phyloP scores from a whole-genome alignment of 2,113 vertebrate genomes.

The Atlantisia rogersi region DNA sequence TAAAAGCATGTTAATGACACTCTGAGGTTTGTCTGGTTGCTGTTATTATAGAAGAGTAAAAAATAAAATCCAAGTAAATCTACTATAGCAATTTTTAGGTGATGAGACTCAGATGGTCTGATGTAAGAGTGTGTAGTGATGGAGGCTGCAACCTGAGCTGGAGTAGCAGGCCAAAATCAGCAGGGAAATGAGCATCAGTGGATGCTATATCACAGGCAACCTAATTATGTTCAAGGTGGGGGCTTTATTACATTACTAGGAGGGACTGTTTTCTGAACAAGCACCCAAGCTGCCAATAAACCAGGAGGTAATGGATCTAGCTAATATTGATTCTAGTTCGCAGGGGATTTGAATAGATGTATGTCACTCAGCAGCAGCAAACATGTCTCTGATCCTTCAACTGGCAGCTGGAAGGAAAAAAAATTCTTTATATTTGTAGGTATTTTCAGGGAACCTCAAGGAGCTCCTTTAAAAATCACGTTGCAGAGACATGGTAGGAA shows the following conservation, averaged over 20 bases:
- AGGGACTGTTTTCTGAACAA: slow-evolving; percentile 59
- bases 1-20: slow-evolving; percentile 43
- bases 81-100: slow-evolving; percentile 16
- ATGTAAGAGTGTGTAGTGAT: slow-evolving; percentile 3
- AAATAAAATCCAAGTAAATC: neutral
- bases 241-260: slow-evolving; percentile 56
- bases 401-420: neutral
- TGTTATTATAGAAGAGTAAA: neutral
- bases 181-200: slow-evolving; percentile 41
- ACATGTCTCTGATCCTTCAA: neutral
- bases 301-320: slow-evolving; percentile 54
- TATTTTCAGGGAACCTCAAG: neutral
- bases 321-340: slow-evolving; percentile 37
- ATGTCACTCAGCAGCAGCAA: slow-evolving; percentile 23
- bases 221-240: slow-evolving; percentile 54
- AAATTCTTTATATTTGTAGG: neutral
- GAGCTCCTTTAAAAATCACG: neutral
- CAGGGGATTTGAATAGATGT: slow-evolving; percentile 14
- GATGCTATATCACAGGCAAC: slow-evolving; percentile 45
- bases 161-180: slow-evolving; percentile 37
- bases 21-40: slow-evolving; percentile 38
- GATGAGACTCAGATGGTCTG: slow-evolving; percentile 14
- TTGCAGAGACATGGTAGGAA: neutral
- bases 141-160: slow-evolving; percentile 41
- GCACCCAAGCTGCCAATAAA: slow-evolving; percentile 51